Conservation (phyloP, 1,140 invertebrate species). For the Adoxophyes honmai region DNA sequence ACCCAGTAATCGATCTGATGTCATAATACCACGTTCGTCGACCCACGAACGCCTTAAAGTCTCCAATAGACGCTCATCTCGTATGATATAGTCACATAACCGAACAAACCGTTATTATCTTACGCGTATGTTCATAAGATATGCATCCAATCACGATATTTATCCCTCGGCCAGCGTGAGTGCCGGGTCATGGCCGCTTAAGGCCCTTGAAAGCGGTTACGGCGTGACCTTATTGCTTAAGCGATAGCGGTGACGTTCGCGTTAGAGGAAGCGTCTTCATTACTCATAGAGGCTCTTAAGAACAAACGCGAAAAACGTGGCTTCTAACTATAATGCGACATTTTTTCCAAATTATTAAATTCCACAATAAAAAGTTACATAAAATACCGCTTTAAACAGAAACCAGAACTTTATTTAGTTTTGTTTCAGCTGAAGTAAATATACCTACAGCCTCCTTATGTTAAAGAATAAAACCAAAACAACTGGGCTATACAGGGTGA, state of each 20-base stretch:
- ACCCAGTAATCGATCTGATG: constrained; percentile 8
- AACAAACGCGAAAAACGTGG: no score
- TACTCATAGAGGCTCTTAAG: no score
- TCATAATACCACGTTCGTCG: constrained; percentile 8
- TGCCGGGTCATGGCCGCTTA: constrained; percentile 72
- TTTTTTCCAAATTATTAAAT: no score
- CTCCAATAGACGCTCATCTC: constrained; percentile 27
- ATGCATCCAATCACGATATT: constrained; percentile 41
- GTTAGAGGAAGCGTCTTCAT: no score
- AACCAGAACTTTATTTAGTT: no score
- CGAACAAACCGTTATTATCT: constrained; percentile 52
- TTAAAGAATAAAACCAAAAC: no score
- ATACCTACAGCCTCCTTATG: no score
- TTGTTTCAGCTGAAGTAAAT: no score
- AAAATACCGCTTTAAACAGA: no score
- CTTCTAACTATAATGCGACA: no score
- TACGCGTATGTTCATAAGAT: constrained; percentile 33
- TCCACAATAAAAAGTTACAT: no score
- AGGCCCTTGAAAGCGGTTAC: constrained; percentile 69
- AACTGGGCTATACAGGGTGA: no score
- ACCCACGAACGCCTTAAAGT: neutral
- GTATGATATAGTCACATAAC: constrained; percentile 26
- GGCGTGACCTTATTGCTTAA: constrained; percentile 46
- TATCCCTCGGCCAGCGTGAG: constrained; percentile 32
- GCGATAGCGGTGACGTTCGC: constrained; percentile 33